A percentile compares a stretch with the other conserved stretches of the same genome.
Evolutionary conservation across 2,113 vertebrate species (phyloP).

Genomic region (Solea senegalensis): DNA sequence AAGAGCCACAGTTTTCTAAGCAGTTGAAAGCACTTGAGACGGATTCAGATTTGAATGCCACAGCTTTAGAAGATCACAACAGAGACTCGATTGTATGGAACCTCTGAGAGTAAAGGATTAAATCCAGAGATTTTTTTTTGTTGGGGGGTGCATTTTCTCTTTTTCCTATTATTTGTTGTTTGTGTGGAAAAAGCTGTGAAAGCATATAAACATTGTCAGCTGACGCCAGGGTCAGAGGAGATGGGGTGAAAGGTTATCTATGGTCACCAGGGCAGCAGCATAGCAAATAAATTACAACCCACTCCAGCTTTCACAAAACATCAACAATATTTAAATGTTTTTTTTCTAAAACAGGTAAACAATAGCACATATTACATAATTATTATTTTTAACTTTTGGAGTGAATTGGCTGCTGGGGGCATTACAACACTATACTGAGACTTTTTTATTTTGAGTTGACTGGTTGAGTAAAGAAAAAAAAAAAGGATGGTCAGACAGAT

Average conservation of each 20-base stretch:
- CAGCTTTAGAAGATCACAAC: conserved; percentile 63
- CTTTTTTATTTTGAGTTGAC: conserved; percentile 4
- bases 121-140: conserved; percentile 18
- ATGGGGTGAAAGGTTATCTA: conserved; percentile 34
- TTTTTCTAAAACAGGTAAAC: background rate
- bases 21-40: conserved; percentile 35
- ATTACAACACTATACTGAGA: background rate
- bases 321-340: too few relatives aligned
- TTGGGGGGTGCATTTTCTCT: background rate
- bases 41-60: conserved; percentile 50
- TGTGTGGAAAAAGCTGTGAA: conserved; percentile 36
- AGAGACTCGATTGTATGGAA: conserved; percentile 56
- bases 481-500: background rate
- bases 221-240: conserved; percentile 28
- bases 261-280: background rate
- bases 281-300: conserved; percentile 14
- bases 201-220: conserved; percentile 31
- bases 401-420: background rate
- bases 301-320: background rate
- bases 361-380: background rate
- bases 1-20: conserved; percentile 24
- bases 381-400: background rate
- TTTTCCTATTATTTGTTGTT: conserved; percentile 14
- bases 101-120: conserved; percentile 42
- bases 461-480: background rate